phyloP scores from a whole-genome alignment of 2,797 vertebrate species.

The Gallinago solitaria region DNA sequence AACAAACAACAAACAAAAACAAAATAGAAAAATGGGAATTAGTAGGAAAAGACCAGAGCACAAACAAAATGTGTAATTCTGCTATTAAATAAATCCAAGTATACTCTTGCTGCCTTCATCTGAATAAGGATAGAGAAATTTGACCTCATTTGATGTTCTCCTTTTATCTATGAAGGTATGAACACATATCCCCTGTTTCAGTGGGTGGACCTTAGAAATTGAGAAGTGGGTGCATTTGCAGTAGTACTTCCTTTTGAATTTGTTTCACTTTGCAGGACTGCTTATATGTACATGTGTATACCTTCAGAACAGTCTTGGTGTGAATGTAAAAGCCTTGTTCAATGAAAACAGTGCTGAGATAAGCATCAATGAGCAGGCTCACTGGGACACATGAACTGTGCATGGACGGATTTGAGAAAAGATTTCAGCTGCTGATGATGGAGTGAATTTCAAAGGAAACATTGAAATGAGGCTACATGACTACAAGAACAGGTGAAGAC shows the following conservation, averaged over 20 bases:
- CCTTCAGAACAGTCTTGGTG: slow-evolving; percentile 27
- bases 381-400: slow-evolving; percentile 41
- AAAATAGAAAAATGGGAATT: background rate
- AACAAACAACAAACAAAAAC: background rate
- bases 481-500: slow-evolving; percentile 37
- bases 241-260: background rate
- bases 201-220: background rate
- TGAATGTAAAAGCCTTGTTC: slow-evolving; percentile 34
- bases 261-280: background rate
- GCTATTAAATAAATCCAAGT: background rate
- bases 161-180: background rate
- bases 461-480: slow-evolving; percentile 17
- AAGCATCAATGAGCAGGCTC: slow-evolving; percentile 39
- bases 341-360: slow-evolving; percentile 1
- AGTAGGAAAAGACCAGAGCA: background rate
- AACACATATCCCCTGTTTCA: background rate
- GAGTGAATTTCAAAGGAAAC: slow-evolving; percentile 63
- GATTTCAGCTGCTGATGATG: slow-evolving; percentile 43
- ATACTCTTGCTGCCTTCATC: background rate
- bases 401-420: slow-evolving; percentile 42
- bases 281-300: background rate
- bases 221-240: background rate
- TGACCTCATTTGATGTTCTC: background rate
- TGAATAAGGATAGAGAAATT: background rate
- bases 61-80: background rate